Base-by-base conservation (phyloP, 2,888 invertebrate genomes). In the Leucophenga montana region DNA sequence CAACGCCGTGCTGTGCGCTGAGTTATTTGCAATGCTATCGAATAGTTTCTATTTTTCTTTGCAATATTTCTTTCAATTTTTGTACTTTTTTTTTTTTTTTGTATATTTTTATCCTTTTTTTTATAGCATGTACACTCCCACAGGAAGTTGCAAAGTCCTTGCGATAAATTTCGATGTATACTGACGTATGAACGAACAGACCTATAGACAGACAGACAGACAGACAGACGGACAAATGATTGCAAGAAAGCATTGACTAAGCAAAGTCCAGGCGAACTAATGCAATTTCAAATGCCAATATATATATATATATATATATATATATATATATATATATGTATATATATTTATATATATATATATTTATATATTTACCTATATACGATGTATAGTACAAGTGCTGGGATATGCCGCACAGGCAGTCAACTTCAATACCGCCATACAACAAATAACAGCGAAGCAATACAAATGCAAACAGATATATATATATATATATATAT, bases 11-110 rank as follows among this genome's bases (percentile, higher is more conserved):
- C 18, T 16, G 8, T 50, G 50, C 61, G 61, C 39, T 44, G 13
- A 27, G 44, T 44, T 61, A 61, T 61, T 61, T 61, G 61, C 61
- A 61, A 61, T 18, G 39, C 61, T 61, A 44, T 61, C 61, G 61
- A 61, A 44, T 16, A 61, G 44, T 33, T 31, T 31, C 22, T 27
- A 31, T 22, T 57, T 31, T 57, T 39, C 39, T 39, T 39, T 39
- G 39, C 39, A 8, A 39, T 39, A 39, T 39, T 39, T 39, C 39
- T 39, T 39, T 39, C 18, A 11, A 53, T 53, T 53, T 53, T 53
- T 53, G 20, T 53, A 14, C 3, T 53, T 53, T 16, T 18, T 53
- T 16, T 50, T 50, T 2, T 53, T n/a, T 6, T 11, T 50, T n/a
- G 13, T 56, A 22, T 13, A 13, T 2, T 56, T 20, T 8, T 56